Base-by-base conservation (phyloP, 2,113 vertebrate species). In the Hydropotes inermis region DNA sequence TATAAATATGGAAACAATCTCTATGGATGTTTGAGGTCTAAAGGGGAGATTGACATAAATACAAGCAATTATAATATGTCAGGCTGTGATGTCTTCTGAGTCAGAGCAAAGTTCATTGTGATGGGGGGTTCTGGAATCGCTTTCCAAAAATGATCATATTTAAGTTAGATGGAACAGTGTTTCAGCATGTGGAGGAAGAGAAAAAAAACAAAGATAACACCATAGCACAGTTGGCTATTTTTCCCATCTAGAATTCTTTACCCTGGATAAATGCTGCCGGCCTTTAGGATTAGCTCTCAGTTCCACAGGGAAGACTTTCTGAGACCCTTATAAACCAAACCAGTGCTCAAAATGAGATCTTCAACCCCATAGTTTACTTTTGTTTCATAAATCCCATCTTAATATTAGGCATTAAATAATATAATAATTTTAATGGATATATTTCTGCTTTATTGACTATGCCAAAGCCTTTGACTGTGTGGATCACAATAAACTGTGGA, bases 211-310 rank as follows among this genome's bases (percentile, higher is more conserved):
- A 47, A 83, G 9, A 36, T 58, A 39, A 83, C 2, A 8, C 10
- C 15, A 16, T 4, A 9, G 12, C 6, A 8, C 6, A 43, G 19
- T 45, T 8, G 1, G 7, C 3, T 12, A 1, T 84, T 2, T 87
- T 39, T 36, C 43, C 33, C 11, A 58, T 14, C 14, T 82, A 21
- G 52, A 74, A 28, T 5, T 11, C 33, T 94, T 33, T n/a, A 17
- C 15, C 12, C 36, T 30, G 17, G 15, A 9, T 16, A n/a, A 79
- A 23, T 47, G 43, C 27, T 85, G 57, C 52, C 21, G 3, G 36
- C 28, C 21, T 84, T 58, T 50, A 28, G 39, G 4, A 47, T n/a
- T 54, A 70, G 36, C 28, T 39, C 9, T n/a, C 50, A 70, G 0
- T 43, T 16, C 10, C 7, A 23, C 47, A 36, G 27, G 25, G 19